Base-by-base conservation (phyloP, 2,888 invertebrate species). In the Diplazon laetatorius region DNA sequence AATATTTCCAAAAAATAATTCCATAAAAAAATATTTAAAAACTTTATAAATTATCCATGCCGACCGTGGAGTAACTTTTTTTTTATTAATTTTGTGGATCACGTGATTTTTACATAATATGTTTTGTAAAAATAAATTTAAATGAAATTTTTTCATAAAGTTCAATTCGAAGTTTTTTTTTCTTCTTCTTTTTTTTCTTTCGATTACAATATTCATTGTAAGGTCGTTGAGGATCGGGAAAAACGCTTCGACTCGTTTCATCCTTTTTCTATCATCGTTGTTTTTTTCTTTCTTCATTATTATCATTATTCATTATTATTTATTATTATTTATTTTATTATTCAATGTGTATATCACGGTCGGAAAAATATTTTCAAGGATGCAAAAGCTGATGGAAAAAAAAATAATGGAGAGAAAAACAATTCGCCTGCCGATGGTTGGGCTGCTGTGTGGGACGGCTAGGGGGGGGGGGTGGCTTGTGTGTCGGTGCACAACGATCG, bases 321-420 rank as follows among this genome's bases (percentile, higher is more conserved):
- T 30, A 5, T 30, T 30, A 6, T 30, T 30, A 5, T 6, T 5
- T 6, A 30, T 30, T 30, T 30, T 30, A 30, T 50, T 65, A 37
- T 50, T 37, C 37, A 65, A 50, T 10, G 18, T 63, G 30, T 20
- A n/a, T n/a, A 48, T 30, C 10, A 35, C 10, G 25, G 50, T 35
- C 12, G 62, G 44, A 55, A 20, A 52, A 62, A 68, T 39, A 48
- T 39, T 66, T 75, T 75, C 74, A 75, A 68, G 68, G 74, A 75
- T 75, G 35, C 52, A 62, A 44, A 30, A n/a, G 55, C 48, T n/a
- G 18, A 30, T 50, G 16, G 60, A 74, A 30, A 68, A 6, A 30
- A 30, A 5, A 5, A 6, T 30, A n/a, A 30, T 30, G 6, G 30
- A 30, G 30, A 30, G 30, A n/a, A n/a, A n/a, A n/a, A n/a, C n/a